Evolutionary conservation across 2,797 vertebrate species (phyloP).

Genomic region (Podarcis lilfordi): DNA sequence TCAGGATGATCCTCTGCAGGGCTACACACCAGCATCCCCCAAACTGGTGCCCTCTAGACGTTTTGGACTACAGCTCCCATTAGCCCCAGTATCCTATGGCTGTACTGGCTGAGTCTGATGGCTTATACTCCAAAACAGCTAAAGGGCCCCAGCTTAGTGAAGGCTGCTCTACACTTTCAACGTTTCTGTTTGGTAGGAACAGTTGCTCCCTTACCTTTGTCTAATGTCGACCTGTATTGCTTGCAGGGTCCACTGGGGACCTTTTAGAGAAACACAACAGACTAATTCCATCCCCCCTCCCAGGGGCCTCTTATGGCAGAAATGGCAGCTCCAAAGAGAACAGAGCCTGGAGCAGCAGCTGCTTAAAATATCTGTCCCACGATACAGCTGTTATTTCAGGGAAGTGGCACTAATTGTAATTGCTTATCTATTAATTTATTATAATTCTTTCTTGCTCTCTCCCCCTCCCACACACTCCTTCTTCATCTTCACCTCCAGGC

Average conservation of each 20-base stretch:
- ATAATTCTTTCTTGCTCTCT: constrained; percentile 70
- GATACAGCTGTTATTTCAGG: constrained; percentile 81
- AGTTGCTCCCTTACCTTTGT: constrained; percentile 76
- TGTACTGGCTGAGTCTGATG: no score
- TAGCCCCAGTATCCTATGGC: no score
- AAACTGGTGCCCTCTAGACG: no score
- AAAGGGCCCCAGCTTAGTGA: no score
- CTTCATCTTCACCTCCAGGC: constrained; percentile 77
- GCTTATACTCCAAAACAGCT: no score
- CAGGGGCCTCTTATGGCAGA: constrained; percentile 84
- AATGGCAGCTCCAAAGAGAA: constrained; percentile 76
- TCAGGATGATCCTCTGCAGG: constrained; percentile 46
- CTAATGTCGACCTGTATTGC: constrained; percentile 86
- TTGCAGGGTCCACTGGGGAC: constrained; percentile 81
- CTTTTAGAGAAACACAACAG: constrained; percentile 90
- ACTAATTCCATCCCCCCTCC: constrained; percentile 93
- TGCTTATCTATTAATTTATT: constrained; percentile 88
- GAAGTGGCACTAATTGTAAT: constrained; percentile 84
- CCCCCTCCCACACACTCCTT: constrained; percentile 11
- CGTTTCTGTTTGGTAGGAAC: constrained; percentile 71
- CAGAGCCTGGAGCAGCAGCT: constrained; percentile 81
- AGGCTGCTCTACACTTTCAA: constrained; percentile 26
- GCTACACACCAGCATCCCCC: constrained; percentile 20
- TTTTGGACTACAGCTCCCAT: no score
- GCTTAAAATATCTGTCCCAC: constrained; percentile 83